Base-by-base conservation (phyloP, 2,888 invertebrate species). In the Ctenicera cuprea region DNA sequence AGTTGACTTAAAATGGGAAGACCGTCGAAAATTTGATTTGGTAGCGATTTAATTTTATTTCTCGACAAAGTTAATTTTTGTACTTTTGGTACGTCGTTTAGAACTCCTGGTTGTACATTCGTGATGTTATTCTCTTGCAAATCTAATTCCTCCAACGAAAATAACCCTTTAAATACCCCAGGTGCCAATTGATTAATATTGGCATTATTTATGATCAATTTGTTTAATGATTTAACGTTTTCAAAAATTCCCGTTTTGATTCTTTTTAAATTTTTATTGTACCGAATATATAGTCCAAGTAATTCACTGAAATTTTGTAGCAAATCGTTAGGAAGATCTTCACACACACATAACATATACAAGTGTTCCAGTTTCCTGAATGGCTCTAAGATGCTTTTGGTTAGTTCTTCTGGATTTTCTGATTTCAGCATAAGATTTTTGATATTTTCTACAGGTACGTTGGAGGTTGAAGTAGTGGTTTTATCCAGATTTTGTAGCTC, bases 41-140 rank as follows among this genome's bases (percentile, higher is more conserved):
- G 91, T 77, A 94, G 88, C 82, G 91, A 89, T 48, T 90, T 91
- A 75, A 94, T 88, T 61, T 92, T 90, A 85, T 94, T 94, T 82
- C 90, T 89, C 59, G 92, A 90, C 72, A 94, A 86, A 79, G 90
- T 86, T 62, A 92, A 84, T 54, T 84, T 82, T 62, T 87, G 87
- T 45, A 92, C 85, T 71, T 89, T 86, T 18, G 82, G 83, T 77
- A 89, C 89, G 68, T 86, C 86, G 12, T 87, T 87, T 78, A 93
- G 92, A 82, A 91, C 90, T 81, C 90, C 87, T 85, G 92, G 91
- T 43, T 92, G 90, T 63, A 92, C 88, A 18, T 92, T 91, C 3
- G 92, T 91, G 77, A 94, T 83, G 83, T 92, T 92, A 87, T 94
- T 94, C 18, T 93, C 92, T 79, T 93, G 93, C 76, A 94, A 57